Percentiles rank a stretch among this genome's conserved stretches.
phyloP scores from a whole-genome alignment of 2,113 vertebrate species.

The Bubo blakistoni region DNA sequence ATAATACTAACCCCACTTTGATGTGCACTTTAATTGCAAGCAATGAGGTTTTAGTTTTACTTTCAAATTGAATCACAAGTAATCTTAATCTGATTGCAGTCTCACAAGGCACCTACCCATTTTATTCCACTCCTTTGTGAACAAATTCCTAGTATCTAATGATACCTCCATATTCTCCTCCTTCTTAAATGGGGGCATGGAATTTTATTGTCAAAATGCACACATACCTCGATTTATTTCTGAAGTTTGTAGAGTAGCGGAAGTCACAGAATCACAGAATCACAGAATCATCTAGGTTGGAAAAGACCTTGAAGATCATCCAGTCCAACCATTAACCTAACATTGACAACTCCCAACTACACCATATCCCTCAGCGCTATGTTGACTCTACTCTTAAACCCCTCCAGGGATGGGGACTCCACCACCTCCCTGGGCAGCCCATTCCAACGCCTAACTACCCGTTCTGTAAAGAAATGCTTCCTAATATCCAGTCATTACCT shows the following conservation, averaged over 20 bases:
- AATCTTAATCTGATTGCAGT: background rate
- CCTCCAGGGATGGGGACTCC: too few species aligned
- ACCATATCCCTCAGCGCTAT: too few species aligned
- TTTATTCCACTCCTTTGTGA: background rate
- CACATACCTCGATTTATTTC: background rate
- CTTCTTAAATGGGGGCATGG: background rate
- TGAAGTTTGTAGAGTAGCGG: background rate
- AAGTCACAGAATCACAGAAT: background rate
- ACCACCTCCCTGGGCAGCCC: too few species aligned
- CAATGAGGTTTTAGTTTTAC: background rate
- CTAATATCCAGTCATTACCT: too few species aligned
- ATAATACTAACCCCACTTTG: background rate
- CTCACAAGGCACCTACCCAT: background rate
- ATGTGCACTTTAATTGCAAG: background rate
- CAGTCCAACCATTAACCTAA: too few species aligned
- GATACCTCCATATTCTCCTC: background rate
- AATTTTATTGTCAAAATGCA: background rate
- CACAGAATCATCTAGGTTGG: too few species aligned
- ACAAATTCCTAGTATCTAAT: background rate
- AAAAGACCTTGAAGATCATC: too few species aligned
- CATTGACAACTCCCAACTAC: too few species aligned
- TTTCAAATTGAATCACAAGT: conserved; percentile 9
- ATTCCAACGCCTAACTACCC: too few species aligned
- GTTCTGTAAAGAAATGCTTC: too few species aligned
- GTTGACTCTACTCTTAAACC: too few species aligned